These are phyloP conservation scores for Paedocypris micromegethes DNA, from an alignment of 2,797 vertebrate genomes.

Conservation along the genomic window DNA sequence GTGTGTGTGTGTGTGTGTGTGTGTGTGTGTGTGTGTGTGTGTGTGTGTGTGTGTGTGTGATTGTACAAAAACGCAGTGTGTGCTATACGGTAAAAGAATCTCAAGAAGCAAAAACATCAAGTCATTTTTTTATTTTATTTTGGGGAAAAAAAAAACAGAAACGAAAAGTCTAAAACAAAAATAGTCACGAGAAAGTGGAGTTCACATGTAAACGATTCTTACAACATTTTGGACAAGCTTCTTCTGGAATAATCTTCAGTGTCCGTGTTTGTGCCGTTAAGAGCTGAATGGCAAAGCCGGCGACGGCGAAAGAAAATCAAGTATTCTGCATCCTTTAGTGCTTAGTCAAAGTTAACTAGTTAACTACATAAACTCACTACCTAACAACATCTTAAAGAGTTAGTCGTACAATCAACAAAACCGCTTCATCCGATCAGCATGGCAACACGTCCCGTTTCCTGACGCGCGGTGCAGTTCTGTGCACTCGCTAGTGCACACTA, in stretches of 20 bases:
- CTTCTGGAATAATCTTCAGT: slow-evolving; percentile 29
- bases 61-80: too few species aligned
- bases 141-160: slow-evolving; percentile 38
- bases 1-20: too few species aligned
- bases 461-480: slow-evolving; percentile 26
- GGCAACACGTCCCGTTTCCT: slow-evolving; percentile 37
- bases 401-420: slow-evolving; percentile 41
- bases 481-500: slow-evolving; percentile 28
- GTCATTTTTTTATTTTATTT: slow-evolving; percentile 45
- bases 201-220: slow-evolving; percentile 48
- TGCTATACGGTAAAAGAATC: too few species aligned
- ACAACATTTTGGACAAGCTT: slow-evolving; percentile 34
- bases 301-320: slow-evolving; percentile 40
- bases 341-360: slow-evolving; percentile 48
- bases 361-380: slow-evolving; percentile 57
- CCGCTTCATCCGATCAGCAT: slow-evolving; percentile 39
- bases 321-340: slow-evolving; percentile 52
- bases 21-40: too few species aligned
- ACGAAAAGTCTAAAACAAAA: slow-evolving; percentile 14
- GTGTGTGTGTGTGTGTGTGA: too few species aligned
- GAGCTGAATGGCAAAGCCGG: slow-evolving; percentile 28
- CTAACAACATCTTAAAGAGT: slow-evolving; percentile 49
- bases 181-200: slow-evolving; percentile 36
- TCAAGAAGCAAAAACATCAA: not conserved
- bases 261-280: slow-evolving; percentile 35